These are phyloP conservation scores for Scrobipalpa atriplicella DNA, from an alignment of 2,888 invertebrate species.

Conservation along the genomic window DNA sequence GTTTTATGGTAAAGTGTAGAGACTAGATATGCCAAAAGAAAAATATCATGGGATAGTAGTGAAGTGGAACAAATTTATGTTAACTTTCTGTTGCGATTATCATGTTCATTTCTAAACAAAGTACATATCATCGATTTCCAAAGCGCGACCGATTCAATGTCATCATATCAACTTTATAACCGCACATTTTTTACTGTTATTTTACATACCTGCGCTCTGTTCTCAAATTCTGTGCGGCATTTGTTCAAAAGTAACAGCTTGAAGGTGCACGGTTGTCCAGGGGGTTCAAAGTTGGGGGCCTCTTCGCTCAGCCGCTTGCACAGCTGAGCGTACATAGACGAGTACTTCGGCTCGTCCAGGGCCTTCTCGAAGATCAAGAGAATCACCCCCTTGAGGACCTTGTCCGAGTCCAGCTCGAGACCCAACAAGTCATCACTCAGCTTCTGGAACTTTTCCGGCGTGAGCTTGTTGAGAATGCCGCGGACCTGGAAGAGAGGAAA, in stretches of 20 bases:
- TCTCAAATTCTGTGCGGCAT: conserved; percentile 98
- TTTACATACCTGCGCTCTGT: conserved; percentile 84
- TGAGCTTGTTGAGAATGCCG: conserved; percentile 99
- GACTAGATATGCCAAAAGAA: too few relatives aligned
- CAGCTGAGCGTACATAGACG: conserved; percentile 99
- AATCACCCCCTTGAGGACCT: conserved; percentile 98
- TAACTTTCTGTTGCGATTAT: too few relatives aligned
- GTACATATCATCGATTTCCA: neutral
- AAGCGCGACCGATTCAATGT: too few relatives aligned
- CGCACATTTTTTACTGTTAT: neutral
- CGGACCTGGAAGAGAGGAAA: conserved; percentile 85
- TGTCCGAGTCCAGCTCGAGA: conserved; percentile 96
- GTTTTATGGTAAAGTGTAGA: too few relatives aligned
- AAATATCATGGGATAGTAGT: too few relatives aligned
- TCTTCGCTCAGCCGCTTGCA: conserved; percentile 99
- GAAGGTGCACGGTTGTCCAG: conserved; percentile 91
- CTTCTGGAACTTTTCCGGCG: conserved; percentile 99
- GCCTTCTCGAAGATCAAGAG: conserved; percentile 99
- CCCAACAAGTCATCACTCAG: conserved; percentile 98
- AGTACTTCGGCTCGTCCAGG: conserved; percentile 99
- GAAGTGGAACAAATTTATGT: too few relatives aligned
- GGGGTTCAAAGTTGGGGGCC: conserved; percentile 96
- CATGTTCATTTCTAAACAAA: too few relatives aligned
- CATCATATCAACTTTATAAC: too few relatives aligned
- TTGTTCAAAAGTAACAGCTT: conserved; percentile 95